Conservation (phyloP, 2,113 vertebrate genomes). For the Odobenus rosmarus region DNA sequence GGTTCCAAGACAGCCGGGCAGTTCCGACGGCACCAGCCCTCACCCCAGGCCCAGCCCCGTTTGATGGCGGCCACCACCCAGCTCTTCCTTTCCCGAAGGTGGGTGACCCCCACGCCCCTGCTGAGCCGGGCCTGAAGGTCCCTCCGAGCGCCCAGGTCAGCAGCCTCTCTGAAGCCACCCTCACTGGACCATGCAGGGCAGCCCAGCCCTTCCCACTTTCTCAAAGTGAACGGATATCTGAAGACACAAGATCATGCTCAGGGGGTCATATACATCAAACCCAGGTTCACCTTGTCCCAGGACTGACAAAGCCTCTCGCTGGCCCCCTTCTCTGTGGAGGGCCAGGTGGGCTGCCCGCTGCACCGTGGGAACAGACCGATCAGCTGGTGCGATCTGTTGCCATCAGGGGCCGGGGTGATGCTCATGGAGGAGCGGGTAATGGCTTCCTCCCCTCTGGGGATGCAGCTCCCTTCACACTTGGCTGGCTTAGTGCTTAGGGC, state of each 20-base stretch:
- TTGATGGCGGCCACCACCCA: not conserved
- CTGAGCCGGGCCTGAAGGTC: not conserved
- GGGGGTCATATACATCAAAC: no score
- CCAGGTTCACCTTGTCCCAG: not conserved
- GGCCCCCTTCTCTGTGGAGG: not conserved
- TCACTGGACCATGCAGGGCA: not conserved
- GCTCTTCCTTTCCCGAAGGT: not conserved
- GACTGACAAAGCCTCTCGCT: not conserved
- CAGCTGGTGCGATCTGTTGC: not conserved
- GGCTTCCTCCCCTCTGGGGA: not conserved
- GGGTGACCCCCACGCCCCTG: accelerated
- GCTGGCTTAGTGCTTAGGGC: not conserved
- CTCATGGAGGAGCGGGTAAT: not conserved
- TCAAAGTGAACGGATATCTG: not conserved
- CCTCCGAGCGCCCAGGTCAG: accelerated
- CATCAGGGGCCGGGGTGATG: not conserved
- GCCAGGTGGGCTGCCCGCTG: not conserved
- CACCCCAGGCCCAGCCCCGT: conserved; percentile 33
- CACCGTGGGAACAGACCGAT: accelerated
- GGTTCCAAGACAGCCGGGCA: conserved; percentile 72
- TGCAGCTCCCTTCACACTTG: not conserved
- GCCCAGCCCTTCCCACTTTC: not conserved
- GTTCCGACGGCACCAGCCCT: not conserved
- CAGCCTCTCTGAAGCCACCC: not conserved
- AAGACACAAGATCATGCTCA: not conserved